Conservation (phyloP, 1,140 invertebrate species). For the Harlomillsia oculata region DNA sequence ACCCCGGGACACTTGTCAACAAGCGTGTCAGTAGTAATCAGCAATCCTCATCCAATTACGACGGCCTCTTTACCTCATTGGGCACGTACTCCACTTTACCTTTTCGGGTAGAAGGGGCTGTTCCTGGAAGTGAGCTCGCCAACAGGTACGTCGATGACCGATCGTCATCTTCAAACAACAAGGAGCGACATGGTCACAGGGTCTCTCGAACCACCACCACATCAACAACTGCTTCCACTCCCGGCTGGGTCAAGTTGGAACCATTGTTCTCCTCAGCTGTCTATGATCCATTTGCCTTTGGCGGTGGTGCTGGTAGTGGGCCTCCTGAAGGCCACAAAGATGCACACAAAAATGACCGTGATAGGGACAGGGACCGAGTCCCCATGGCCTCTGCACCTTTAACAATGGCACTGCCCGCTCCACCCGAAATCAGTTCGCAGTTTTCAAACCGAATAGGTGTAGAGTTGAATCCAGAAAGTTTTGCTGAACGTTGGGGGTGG, state of each 20-base stretch:
- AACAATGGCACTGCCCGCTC: neutral
- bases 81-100: slow-evolving; percentile 5
- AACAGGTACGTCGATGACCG: neutral
- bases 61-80: neutral
- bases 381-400: too few species aligned
- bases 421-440: neutral
- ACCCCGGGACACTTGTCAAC: neutral
- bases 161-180: neutral
- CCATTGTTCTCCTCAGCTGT: slow-evolving; percentile 10
- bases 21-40: neutral
- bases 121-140: neutral
- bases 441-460: slow-evolving; percentile 26
- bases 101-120: neutral
- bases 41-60: slow-evolving; percentile 3
- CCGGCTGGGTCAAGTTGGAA: slow-evolving; percentile 30
- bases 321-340: neutral
- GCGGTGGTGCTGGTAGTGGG: neutral
- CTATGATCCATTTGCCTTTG: slow-evolving; percentile 27
- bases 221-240: slow-evolving; percentile 6
- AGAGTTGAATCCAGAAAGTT: slow-evolving; percentile 31
- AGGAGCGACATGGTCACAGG: neutral
- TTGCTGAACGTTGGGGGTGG: slow-evolving; percentile 31
- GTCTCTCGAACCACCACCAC: slow-evolving; percentile 14
- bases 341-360: too few species aligned
- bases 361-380: too few species aligned